A percentile compares a stretch with the other conserved stretches of the same genome.
Evolutionary conservation across 2,797 vertebrate species (phyloP).

Genomic region (Leptatherina wallacei): DNA sequence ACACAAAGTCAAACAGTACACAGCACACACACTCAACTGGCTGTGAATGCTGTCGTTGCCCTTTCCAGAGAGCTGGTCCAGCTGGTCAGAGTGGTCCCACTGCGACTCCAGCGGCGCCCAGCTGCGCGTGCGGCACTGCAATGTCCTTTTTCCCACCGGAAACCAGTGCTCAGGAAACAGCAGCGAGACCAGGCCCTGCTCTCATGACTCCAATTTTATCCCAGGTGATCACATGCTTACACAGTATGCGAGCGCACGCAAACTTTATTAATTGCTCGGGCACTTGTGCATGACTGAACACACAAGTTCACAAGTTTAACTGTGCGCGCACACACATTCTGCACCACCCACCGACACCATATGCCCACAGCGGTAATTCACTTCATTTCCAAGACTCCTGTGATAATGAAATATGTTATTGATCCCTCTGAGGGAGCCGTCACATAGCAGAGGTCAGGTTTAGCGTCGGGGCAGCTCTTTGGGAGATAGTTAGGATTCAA

Average conservation of each 20-base stretch:
- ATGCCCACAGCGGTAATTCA: slow-evolving; percentile 57
- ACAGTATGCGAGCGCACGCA: not conserved
- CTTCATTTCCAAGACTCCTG: slow-evolving; percentile 56
- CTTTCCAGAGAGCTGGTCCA: slow-evolving; percentile 93
- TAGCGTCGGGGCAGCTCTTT: slow-evolving; percentile 52
- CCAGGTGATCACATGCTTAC: slow-evolving; percentile 84
- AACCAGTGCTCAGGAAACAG: slow-evolving; percentile 92
- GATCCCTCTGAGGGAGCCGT: slow-evolving; percentile 46
- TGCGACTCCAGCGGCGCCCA: slow-evolving; percentile 88
- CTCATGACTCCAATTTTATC: slow-evolving; percentile 91
- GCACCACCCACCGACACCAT: slow-evolving; percentile 42
- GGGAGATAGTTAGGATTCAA: slow-evolving; percentile 40
- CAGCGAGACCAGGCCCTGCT: slow-evolving; percentile 88
- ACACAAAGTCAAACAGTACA: slow-evolving; percentile 9
- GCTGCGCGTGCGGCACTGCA: slow-evolving; percentile 88
- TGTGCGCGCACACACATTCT: slow-evolving; percentile 17
- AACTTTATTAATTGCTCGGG: slow-evolving; percentile 17
- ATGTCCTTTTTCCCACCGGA: slow-evolving; percentile 91
- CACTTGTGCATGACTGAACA: slow-evolving; percentile 40
- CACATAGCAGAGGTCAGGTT: slow-evolving; percentile 63
- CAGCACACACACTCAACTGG: slow-evolving; percentile 13
- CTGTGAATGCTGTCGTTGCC: slow-evolving; percentile 45
- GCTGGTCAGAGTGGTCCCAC: slow-evolving; percentile 93
- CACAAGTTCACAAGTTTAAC: slow-evolving; percentile 32
- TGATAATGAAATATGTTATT: slow-evolving; percentile 60